Base-by-base conservation (phyloP, 2,113 vertebrate genomes). In the Gobiocypris rarus region DNA sequence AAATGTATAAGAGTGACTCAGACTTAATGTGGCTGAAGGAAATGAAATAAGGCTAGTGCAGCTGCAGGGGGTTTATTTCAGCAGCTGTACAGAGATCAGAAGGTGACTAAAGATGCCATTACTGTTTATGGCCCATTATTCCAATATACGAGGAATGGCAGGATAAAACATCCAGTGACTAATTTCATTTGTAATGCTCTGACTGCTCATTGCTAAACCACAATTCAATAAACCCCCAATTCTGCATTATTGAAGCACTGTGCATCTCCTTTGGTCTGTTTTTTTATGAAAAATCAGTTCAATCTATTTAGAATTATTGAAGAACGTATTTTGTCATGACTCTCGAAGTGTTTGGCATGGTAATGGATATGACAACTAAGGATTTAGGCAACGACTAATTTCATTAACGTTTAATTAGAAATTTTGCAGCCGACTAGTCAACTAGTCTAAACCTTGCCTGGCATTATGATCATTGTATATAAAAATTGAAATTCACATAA, bases 41-140 rank as follows among this genome's bases (percentile, higher is more conserved):
- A 87, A 45, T 59, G 52, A 86, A 86, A 91, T 90, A 89, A 89
- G 83, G 38, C 45, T 43, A 48, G 86, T 82, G 83, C 88, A 89
- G 89, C 82, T 88, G 82, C 85, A 50, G 82, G 48, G 75, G 88
- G 83, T 89, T 83, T 85, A 87, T 91, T 92, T 89, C 88, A 89
- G 86, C 91, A 89, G 88, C 90, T 89, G 50, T 87, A 86, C 38
- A 87, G 83, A 85, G 90, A 92, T 91, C 83, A 86, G 82, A 76
- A 91, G 84, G 92, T 92, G 88, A 90, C 85, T n/a, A 75, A 86
- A 89, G 86, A 89, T 87, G 83, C 80, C 77, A 83, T 89, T 75
- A 84, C 74, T 88, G 92, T 92, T 87, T 89, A 92, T 86, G 84
- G 86, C 65, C 88, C 88, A 86, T 92, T 91, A 92, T 90, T 79